Evolutionary conservation across 2,113 vertebrate genomes (phyloP), one percentile per base, ranked within the genome.

Genomic region (Paedocypris sp.): DNA sequence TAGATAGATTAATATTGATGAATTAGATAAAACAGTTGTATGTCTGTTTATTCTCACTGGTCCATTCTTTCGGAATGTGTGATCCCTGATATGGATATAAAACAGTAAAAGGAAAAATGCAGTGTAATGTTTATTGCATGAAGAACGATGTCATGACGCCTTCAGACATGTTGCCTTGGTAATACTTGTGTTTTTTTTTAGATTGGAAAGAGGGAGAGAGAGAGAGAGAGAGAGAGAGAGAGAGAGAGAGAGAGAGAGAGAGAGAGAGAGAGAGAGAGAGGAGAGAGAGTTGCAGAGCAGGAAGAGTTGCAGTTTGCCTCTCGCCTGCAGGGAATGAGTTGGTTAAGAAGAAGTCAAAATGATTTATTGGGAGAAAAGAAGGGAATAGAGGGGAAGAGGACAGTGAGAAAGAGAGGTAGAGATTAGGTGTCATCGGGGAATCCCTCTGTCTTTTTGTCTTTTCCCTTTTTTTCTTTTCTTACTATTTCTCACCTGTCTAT

Each of bases 311-410:
- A 76, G 79, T 82, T 85, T 83, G 82, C 80, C 75, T 70, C 71
- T 64, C 51, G 77, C 79, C 85, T 86, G 82, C 77, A 80, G 84
- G 85, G 85, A 87, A 84, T 82, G 82, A 82, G 85, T 81, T 87
- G 82, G 81, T 85, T 85, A 85, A 84, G 80, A 75, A 74, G 79
- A 82, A 86, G 83, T 84, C 83, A 85, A 74, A 76, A 86, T 86
- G 85, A 86, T 86, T 86, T 86, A 87, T 87, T 83, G 80, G 80
- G 71, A 75, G 77, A 83, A 81, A 82, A 83, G 77, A 61, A 81
- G 78, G 77, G 74, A 81, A 79, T 69, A 69, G 67, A 68, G 72
- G 78, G 70, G 79, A 75, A 72, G 69, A 77, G 74, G 66, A 71
- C 67, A 68, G 65, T 46, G 54, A 49, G 69, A 77, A 75, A 81